Percentiles rank a stretch among this genome's conserved stretches.
These are phyloP conservation scores for Philaenus spumarius DNA, from an alignment of 1,140 invertebrate species.

Conservation along the genomic window DNA sequence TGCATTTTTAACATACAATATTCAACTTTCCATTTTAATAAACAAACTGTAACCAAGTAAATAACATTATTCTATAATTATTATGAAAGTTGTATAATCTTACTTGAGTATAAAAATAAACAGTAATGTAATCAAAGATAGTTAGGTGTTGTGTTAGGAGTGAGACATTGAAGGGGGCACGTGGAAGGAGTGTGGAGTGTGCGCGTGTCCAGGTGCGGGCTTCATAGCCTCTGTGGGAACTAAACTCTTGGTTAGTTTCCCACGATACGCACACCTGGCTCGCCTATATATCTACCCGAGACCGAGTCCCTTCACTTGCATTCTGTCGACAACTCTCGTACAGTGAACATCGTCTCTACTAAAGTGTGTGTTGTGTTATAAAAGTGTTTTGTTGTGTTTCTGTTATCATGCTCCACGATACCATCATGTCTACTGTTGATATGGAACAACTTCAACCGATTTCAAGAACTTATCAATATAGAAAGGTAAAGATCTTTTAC, in stretches of 20 bases:
- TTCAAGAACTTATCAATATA: constrained; percentile 82
- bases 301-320: constrained; percentile 6
- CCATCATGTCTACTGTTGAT: constrained; percentile 27
- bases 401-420: constrained; percentile 10
- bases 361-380: constrained; percentile 14
- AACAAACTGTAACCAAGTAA: no score
- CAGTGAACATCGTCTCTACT: constrained; percentile 7
- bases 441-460: constrained; percentile 53
- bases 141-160: no score
- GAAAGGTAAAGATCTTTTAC: constrained; percentile 52
- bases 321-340: constrained; percentile 10
- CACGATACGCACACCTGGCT: constrained; percentile 26
- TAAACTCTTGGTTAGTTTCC: constrained; percentile 24
- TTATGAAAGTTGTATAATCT: no score
- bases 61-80: no score
- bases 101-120: no score
- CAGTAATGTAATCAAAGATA: no score
- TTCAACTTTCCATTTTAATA: no score
- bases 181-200: constrained; percentile 13
- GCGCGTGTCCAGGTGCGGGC: constrained; percentile 23
- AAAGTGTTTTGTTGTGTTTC: no score
- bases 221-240: constrained; percentile 26
- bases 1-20: no score
- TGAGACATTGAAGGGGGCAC: no score
- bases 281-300: constrained; percentile 17